Evolutionary conservation across 2,888 invertebrate species (phyloP), one percentile per base, ranked within the genome.

Genomic region (Globia sparganii): DNA sequence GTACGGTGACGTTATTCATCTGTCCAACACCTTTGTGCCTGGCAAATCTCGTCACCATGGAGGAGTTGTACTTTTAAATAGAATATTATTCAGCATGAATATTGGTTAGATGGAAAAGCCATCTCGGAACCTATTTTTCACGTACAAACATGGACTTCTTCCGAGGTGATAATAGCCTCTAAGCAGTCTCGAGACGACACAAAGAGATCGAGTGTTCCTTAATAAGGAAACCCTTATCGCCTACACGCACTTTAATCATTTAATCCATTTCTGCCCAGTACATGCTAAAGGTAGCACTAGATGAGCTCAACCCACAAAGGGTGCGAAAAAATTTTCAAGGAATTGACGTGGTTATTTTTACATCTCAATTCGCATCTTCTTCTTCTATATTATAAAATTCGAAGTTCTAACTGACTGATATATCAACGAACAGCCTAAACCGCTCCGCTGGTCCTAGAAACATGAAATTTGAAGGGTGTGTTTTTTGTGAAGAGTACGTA

Each of bases 141-240:
- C n/a, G 8, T 18, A 0, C 2, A n/a, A 15, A 18, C 43, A 40
- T n/a, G 15, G 1, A 56, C 31, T 13, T 31, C 49, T 78, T 49
- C 40, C 6, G 0, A 66, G 28, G 2, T 21, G n/a, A 64, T 15
- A 62, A 49, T 31, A 77, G 4, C 31, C 8, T 21, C 28, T 15
- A 9, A 59, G 21, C 31, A 34, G 4, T 40, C 15, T n/a, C 15
- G 11, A 64, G 59, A 80, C 13, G 56, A 62, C 46, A 62, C 61
- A 66, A 46, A 80, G 46, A 75, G 61, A 66, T 70, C 69, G 15
- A 75, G n/a, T 76, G 49, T 75, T 66, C 81, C 66, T 67, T 75
- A 70, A 81, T 70, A 70, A 80, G 81, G 75, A 80, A 67, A 81
- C 81, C 40, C 61, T 76, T 80, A 70, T 75, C 81, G 75, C 80